These are phyloP conservation scores for Oreotrochilus melanogaster DNA, from an alignment of 2,113 vertebrate species.

Conservation along the genomic window DNA sequence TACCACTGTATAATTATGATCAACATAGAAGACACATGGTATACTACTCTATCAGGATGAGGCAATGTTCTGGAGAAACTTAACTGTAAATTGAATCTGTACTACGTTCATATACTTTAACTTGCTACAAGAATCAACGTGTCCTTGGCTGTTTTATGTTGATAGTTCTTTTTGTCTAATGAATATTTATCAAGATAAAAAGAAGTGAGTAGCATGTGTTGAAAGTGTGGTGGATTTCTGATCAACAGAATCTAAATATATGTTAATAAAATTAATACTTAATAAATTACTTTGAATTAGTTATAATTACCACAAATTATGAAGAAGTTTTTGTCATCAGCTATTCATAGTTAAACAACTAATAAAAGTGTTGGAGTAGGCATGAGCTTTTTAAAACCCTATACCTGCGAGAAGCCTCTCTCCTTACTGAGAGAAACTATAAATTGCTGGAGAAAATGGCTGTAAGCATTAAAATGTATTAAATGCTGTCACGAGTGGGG, in stretches of 20 bases:
- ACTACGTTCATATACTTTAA: background rate
- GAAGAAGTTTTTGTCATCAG: background rate
- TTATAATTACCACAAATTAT: background rate
- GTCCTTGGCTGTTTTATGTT: background rate
- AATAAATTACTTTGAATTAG: background rate
- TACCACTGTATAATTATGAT: background rate
- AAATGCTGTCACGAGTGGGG: background rate
- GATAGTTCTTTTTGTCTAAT: background rate
- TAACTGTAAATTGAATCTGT: background rate
- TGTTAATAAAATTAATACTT: conserved; percentile 30
- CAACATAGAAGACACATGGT: background rate
- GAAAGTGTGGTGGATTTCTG: conserved; percentile 17
- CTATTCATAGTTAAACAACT: background rate
- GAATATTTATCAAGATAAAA: conserved; percentile 15
- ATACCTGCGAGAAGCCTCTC: background rate
- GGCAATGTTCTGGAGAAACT: background rate
- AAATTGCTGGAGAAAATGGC: background rate
- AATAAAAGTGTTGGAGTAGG: background rate
- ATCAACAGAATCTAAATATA: background rate
- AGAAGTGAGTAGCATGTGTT: background rate
- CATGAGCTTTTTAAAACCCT: background rate
- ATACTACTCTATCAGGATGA: background rate
- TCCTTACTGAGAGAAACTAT: background rate
- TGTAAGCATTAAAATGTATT: background rate
- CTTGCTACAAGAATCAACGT: background rate